Percentiles rank a stretch among this genome's conserved stretches.
phyloP scores from a whole-genome alignment of 2,797 vertebrate species.

The Philypnodon macrostomus region DNA sequence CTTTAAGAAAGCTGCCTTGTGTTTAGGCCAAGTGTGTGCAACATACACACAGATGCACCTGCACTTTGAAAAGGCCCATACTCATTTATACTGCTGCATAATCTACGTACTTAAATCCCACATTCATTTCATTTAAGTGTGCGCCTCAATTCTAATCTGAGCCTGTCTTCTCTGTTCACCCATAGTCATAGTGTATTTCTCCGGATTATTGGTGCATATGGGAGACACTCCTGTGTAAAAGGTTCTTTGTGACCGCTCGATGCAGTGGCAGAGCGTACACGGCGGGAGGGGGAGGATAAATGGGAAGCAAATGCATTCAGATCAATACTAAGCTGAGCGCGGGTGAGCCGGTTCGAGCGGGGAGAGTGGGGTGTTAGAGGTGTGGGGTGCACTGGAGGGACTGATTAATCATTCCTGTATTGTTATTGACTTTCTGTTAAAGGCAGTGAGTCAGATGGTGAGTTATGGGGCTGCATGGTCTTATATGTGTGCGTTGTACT shows the following conservation, averaged over 20 bases:
- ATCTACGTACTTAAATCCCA: slow-evolving; percentile 51
- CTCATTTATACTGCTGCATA: slow-evolving; percentile 55
- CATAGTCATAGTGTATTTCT: slow-evolving; percentile 11
- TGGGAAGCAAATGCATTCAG: slow-evolving; percentile 82
- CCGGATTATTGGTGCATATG: slow-evolving; percentile 26
- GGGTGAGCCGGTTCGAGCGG: slow-evolving; percentile 55
- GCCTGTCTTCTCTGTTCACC: slow-evolving; percentile 18
- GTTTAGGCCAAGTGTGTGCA: slow-evolving; percentile 41
- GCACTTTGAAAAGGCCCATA: slow-evolving; percentile 49
- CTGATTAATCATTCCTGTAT: slow-evolving; percentile 83
- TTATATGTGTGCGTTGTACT: slow-evolving; percentile 31
- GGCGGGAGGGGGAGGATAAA: slow-evolving; percentile 68
- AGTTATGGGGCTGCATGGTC: slow-evolving; percentile 60
- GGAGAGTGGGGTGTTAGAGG: slow-evolving; percentile 54
- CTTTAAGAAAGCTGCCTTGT: slow-evolving; percentile 63
- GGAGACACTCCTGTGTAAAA: slow-evolving; percentile 63
- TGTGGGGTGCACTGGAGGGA: slow-evolving; percentile 60
- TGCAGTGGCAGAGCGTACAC: slow-evolving; percentile 56
- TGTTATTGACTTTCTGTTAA: slow-evolving; percentile 82
- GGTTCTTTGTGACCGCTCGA: slow-evolving; percentile 75
- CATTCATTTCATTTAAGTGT: slow-evolving; percentile 36
- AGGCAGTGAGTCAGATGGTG: slow-evolving; percentile 74
- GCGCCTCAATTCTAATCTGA: slow-evolving; percentile 33
- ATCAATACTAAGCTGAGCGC: slow-evolving; percentile 77
- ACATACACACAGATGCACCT: slow-evolving; percentile 53